These are phyloP conservation scores for Gobius niger DNA, from an alignment of 2,113 vertebrate species.

Conservation along the genomic window DNA sequence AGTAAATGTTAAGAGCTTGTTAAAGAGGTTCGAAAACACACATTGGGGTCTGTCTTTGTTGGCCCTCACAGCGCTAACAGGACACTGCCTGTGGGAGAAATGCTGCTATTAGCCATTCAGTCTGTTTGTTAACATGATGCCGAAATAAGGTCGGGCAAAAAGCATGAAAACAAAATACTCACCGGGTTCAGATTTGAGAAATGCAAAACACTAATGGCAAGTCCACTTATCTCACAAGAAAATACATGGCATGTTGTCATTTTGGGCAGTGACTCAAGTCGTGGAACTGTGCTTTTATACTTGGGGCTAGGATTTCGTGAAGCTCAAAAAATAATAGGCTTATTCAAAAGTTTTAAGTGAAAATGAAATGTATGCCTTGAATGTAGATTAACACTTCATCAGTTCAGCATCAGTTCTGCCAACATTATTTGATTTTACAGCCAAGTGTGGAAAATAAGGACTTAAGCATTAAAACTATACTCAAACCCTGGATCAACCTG, in stretches of 20 bases:
- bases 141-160: not conserved
- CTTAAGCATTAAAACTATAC: too few species aligned
- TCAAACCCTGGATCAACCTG: too few species aligned
- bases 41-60: slow-evolving; percentile 18
- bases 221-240: not conserved
- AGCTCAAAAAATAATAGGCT: too few species aligned
- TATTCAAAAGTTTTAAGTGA: too few species aligned
- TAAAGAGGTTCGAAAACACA: slow-evolving; percentile 23
- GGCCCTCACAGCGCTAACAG: slow-evolving; percentile 1
- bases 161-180: not conserved
- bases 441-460: too few species aligned
- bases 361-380: too few species aligned
- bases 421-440: too few species aligned
- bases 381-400: too few species aligned
- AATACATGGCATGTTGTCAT: not conserved
- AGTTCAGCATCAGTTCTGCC: too few species aligned
- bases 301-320: too few species aligned
- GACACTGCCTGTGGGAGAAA: slow-evolving; percentile 1
- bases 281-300: too few species aligned
- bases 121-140: slow-evolving; percentile 4
- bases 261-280: not conserved
- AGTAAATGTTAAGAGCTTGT: slow-evolving; percentile 16
- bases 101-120: not conserved
- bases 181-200: not conserved
- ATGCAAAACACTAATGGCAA: not conserved